phyloP scores from a whole-genome alignment of 2,113 vertebrate genomes.

The Eptatretus burgeri region DNA sequence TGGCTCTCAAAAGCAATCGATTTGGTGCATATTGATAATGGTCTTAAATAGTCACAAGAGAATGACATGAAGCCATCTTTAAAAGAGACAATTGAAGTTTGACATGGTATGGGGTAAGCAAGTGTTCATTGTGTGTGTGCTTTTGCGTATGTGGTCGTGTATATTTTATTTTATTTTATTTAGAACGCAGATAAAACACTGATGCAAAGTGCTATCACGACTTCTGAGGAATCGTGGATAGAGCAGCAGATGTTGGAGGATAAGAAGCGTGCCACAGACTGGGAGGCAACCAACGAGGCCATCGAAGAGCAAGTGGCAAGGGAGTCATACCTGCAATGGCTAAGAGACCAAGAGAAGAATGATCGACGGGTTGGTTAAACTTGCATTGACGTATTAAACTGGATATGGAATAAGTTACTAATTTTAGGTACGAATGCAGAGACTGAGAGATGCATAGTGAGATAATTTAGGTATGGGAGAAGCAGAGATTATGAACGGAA shows the following conservation, averaged over 20 bases:
- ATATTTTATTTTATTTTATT: background rate
- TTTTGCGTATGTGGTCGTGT: conserved; percentile 1
- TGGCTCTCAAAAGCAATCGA: too few species aligned
- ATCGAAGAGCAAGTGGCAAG: conserved; percentile 77
- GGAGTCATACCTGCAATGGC: conserved; percentile 72
- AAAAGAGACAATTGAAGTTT: too few species aligned
- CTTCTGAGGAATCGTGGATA: conserved; percentile 82
- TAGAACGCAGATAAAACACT: conserved; percentile 61
- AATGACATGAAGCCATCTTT: too few species aligned
- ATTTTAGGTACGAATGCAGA: too few species aligned
- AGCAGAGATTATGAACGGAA: too few species aligned
- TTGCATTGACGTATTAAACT: background rate
- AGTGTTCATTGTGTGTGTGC: background rate
- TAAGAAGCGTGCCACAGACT: conserved; percentile 70
- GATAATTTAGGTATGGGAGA: too few species aligned
- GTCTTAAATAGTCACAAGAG: too few species aligned
- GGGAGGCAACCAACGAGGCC: conserved; percentile 88
- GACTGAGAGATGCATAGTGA: too few species aligned
- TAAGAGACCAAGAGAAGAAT: conserved; percentile 70
- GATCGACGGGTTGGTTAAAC: conserved; percentile 31
- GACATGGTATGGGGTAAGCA: too few species aligned
- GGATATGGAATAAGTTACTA: too few species aligned
- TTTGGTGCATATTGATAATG: too few species aligned
- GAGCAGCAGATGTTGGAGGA: conserved; percentile 92
- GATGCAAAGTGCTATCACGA: conserved; percentile 83